Conservation (phyloP, 1,140 invertebrate species). For the Bilobella aurantiaca region DNA sequence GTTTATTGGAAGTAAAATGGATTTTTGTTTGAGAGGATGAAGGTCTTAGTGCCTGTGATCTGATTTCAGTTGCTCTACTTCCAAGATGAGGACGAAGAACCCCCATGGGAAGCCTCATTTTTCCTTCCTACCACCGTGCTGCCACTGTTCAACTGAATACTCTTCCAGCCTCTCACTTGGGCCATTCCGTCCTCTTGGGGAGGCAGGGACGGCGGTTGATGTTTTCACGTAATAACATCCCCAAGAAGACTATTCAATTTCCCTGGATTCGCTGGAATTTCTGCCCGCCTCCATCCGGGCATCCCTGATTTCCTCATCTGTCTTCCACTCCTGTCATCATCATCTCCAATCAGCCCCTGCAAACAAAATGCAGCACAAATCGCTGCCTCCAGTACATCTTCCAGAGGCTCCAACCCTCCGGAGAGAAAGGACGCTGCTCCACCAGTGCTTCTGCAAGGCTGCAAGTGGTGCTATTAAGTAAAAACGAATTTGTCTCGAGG, state of each 20-base stretch:
- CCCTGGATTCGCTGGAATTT: no score
- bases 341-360: neutral
- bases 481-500: no score
- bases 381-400: no score
- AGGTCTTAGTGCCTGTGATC: slow-evolving; percentile 3
- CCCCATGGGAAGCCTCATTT: slow-evolving; percentile 1
- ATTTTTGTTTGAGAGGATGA: neutral
- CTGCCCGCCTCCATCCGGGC: neutral
- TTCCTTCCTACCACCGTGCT: neutral
- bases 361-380: no score
- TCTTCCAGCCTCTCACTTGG: neutral
- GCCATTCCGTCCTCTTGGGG: no score
- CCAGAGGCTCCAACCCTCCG: no score
- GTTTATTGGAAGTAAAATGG: slow-evolving; percentile 1
- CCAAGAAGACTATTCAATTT: no score
- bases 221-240: neutral
- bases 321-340: neutral
- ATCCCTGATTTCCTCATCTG: neutral
- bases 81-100: neutral
- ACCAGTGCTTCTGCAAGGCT: no score
- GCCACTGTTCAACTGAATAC: neutral
- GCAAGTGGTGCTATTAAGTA: no score
- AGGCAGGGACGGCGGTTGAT: no score
- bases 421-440: no score
- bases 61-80: slow-evolving; percentile 8